Conservation (phyloP, 1,140 invertebrate genomes). For the Meloidogyne floridensis region DNA sequence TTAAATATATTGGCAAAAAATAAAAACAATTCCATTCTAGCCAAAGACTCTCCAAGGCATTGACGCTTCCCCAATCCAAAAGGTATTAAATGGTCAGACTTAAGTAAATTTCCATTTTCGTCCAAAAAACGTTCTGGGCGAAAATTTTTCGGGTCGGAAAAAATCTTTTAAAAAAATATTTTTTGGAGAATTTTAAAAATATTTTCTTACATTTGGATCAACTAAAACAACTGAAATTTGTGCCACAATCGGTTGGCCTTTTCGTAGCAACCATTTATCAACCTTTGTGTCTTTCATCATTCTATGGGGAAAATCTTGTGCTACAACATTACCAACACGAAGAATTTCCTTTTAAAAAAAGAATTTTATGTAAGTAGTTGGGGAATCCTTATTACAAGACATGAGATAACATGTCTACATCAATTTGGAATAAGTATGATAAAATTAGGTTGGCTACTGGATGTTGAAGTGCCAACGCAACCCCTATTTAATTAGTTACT, state of each 20-base stretch:
- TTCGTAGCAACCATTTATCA: constrained; percentile 5
- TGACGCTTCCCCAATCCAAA: constrained; percentile 38
- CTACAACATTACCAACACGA: constrained; percentile 33
- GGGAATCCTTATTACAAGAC: no score
- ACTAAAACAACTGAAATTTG: constrained; percentile 36
- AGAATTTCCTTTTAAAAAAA: constrained; percentile 29
- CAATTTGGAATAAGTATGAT: no score
- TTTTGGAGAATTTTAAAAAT: not conserved
- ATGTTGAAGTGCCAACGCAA: no score
- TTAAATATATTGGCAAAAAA: constrained; percentile 39
- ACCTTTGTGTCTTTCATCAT: constrained; percentile 28
- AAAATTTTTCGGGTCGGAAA: constrained; percentile 27
- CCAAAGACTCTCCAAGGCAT: constrained; percentile 44
- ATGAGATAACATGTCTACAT: no score
- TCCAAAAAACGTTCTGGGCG: constrained; percentile 32
- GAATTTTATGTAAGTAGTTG: not conserved
- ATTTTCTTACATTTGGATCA: constrained; percentile 26
- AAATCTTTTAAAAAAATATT: constrained; percentile 20
- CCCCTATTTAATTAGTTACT: no score
- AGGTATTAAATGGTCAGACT: constrained; percentile 31
- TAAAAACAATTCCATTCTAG: constrained; percentile 44
- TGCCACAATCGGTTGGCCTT: constrained; percentile 28
- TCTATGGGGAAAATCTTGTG: constrained; percentile 32
- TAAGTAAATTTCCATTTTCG: constrained; percentile 23
- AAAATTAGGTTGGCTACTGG: no score